phyloP scores from a whole-genome alignment of 2,113 vertebrate genomes.

The Sterrhoptilus dennistouni region DNA sequence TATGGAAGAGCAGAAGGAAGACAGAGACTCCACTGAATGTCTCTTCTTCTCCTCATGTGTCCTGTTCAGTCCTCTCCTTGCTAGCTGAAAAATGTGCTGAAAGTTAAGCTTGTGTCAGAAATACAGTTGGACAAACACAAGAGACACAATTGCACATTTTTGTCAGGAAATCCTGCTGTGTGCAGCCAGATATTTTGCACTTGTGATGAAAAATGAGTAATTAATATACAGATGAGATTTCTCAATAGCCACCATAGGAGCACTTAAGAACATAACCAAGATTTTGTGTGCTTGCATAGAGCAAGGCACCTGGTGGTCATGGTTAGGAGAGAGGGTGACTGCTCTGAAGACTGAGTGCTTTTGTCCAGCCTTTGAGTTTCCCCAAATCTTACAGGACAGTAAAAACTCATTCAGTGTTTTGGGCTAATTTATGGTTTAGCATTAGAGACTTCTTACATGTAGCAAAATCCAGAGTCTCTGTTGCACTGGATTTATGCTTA shows the following conservation, averaged over 20 bases:
- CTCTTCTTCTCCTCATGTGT: neutral
- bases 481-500: constrained; percentile 26
- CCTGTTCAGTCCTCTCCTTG: neutral
- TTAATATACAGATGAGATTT: constrained; percentile 31
- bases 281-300: neutral
- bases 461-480: neutral
- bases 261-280: neutral
- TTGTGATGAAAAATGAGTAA: constrained; percentile 25
- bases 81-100: neutral
- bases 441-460: neutral
- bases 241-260: neutral
- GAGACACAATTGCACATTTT: constrained; percentile 8
- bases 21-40: neutral
- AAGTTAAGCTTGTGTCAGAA: constrained; percentile 22
- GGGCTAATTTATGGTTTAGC: constrained; percentile 1
- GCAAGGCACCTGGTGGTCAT: neutral
- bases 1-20: neutral
- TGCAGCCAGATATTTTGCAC: neutral
- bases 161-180: constrained; percentile 26
- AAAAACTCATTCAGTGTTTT: neutral
- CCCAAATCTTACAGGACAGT: neutral
- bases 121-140: neutral
- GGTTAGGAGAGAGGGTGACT: neutral
- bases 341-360: neutral
- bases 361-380: neutral